phyloP scores from a whole-genome alignment of 2,113 vertebrate species.

The Sander vitreus region DNA sequence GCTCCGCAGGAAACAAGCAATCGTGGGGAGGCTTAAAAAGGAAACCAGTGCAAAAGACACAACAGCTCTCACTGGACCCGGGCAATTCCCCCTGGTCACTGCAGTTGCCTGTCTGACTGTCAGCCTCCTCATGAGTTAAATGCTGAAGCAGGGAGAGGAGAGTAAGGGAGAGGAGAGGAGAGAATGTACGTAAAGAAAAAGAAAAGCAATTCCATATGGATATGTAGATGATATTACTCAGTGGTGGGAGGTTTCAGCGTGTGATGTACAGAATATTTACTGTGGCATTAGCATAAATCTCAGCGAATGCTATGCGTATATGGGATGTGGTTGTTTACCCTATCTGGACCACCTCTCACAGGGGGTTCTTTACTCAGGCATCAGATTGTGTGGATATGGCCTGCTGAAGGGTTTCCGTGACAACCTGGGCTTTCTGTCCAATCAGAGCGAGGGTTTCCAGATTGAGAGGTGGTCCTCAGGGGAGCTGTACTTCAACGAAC shows the following conservation, averaged over 20 bases:
- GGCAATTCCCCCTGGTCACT: conserved; percentile 72
- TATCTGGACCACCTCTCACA: conserved; percentile 61
- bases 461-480: conserved; percentile 83
- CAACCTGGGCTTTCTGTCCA: conserved; percentile 76
- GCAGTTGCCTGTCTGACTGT: conserved; percentile 62
- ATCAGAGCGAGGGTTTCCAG: conserved; percentile 69
- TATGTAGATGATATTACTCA: conserved; percentile 41
- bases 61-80: conserved; percentile 73
- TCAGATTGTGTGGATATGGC: conserved; percentile 74
- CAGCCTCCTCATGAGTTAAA: conserved; percentile 67
- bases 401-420: conserved; percentile 80
- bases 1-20: conserved; percentile 79
- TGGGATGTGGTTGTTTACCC: conserved; percentile 64
- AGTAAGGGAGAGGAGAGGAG: conserved; percentile 9
- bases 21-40: conserved; percentile 67
- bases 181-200: background rate
- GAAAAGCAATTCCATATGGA: conserved; percentile 37
- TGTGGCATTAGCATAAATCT: conserved; percentile 60
- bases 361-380: conserved; percentile 48
- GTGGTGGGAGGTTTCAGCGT: conserved; percentile 32
- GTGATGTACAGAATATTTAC: conserved; percentile 64
- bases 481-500: conserved; percentile 77
- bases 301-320: conserved; percentile 13
- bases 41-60: conserved; percentile 76
- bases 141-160: conserved; percentile 41